phyloP scores from a whole-genome alignment of 1,140 invertebrate species.

The Proctacanthus coquilletti region DNA sequence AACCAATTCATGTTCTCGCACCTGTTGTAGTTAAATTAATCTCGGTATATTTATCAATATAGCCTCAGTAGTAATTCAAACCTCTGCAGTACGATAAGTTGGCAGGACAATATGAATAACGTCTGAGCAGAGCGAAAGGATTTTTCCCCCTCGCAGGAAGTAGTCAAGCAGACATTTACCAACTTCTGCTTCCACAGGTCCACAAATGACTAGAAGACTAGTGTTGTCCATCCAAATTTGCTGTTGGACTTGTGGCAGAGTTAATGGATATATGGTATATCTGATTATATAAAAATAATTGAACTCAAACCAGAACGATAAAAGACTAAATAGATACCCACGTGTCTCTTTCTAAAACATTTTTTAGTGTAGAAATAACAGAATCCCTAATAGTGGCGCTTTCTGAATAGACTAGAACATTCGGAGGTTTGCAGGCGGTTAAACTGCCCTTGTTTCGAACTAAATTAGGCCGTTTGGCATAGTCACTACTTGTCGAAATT shows the following conservation, averaged over 20 bases:
- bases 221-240: slow-evolving; percentile 57
- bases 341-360: slow-evolving; percentile 54
- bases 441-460: slow-evolving; percentile 17
- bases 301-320: not conserved
- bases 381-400: slow-evolving; percentile 52
- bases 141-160: slow-evolving; percentile 51
- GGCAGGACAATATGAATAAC: slow-evolving; percentile 58
- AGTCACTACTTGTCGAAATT: slow-evolving; percentile 2
- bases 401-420: slow-evolving; percentile 70
- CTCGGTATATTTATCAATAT: too few relatives aligned
- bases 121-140: slow-evolving; percentile 73
- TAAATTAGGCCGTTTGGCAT: slow-evolving; percentile 12
- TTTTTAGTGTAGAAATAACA: slow-evolving; percentile 46
- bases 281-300: slow-evolving; percentile 30
- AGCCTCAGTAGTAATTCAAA: too few relatives aligned
- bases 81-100: slow-evolving; percentile 66
- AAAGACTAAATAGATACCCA: slow-evolving; percentile 22
- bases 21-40: too few relatives aligned
- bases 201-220: slow-evolving; percentile 59
- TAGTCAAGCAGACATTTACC: slow-evolving; percentile 53
- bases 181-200: slow-evolving; percentile 46
- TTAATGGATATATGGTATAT: slow-evolving; percentile 60
- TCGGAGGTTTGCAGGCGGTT: slow-evolving; percentile 48
- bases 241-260: slow-evolving; percentile 39
- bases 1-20: slow-evolving; percentile 65